Base-by-base conservation (phyloP, 2,888 invertebrate genomes). In the Carpatolechia fugitivella region DNA sequence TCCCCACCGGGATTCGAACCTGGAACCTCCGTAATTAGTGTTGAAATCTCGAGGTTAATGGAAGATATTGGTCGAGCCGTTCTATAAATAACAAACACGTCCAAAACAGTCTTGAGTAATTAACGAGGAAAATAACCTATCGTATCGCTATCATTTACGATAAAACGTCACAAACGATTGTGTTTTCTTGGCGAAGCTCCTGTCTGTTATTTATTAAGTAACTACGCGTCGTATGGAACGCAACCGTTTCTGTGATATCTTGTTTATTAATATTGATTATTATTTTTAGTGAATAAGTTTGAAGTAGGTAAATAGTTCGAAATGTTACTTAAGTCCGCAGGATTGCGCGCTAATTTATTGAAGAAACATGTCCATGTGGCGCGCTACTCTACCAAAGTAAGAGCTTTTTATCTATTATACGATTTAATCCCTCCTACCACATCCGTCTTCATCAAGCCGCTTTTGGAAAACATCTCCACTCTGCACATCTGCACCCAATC, bases 301-400 rank as follows among this genome's bases (percentile, higher is more conserved):
- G 56, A 47, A 50, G 56, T 58, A 57, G 20, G 7, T 35, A 1
- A 33, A 11, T 30, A 29, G 40, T 16, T 40, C 56, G 66, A 66
- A 70, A 87, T 88, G 88, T 78, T 85, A 61, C 76, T 78, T 57
- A 86, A 78, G 69, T 71, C 82, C 2, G 75, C 79, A 61, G 70
- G 72, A 70, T 72, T 85, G 61, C 81, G 81, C 6, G 60, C 74
- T 60, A 75, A 75, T 56, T 69, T 72, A 48, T 66, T 76, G 31
- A 59, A 80, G 53, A 81, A 76, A 63, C 78, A 78, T 63, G 65
- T 82, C 30, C 18, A 16, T 4, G 40, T 11, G 8, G 74, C 78
- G 30, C 78, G 69, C 60, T 85, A 78, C 70, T 88, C 88, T 1
- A 75, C 84, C 10, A 54, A 54, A 49, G 54, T 54, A 54, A 40